Evolutionary conservation across 2,888 invertebrate species (phyloP), one percentile per base, ranked within the genome.

Genomic region (Subacronicta megacephala): DNA sequence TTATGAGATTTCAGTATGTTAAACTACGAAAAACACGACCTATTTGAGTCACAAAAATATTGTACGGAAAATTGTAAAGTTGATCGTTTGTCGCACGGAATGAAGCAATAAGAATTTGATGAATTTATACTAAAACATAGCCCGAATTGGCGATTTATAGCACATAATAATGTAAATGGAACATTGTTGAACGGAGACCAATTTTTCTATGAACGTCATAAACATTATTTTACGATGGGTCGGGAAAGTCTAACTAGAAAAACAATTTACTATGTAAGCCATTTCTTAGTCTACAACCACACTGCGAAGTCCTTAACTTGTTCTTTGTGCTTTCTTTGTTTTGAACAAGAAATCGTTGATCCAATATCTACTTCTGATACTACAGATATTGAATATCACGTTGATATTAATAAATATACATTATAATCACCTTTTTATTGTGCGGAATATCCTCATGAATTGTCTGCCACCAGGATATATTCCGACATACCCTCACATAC

Each of bases 51-150:
- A 75, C 45, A 59, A 68, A 67, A 64, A 70, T 55, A 61, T 56
- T 51, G 56, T 63, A 70, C 16, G 41, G 53, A 53, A 69, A 62
- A 69, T 55, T 72, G 43, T 52, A 66, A 59, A 66, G 45, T 46
- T 64, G 77, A 71, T 77, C 51, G 68, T 78, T 78, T 60, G 53
- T 64, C 63, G 67, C 77, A 73, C 62, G 75, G 61, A 77, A 71
- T 68, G 66, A 63, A 77, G 79, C 70, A 57, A 77, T 77, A 76
- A 77, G 66, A 66, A 77, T 79, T 79, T 75, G 70, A 75, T 62
- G 70, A 75, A 75, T 66, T 72, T 77, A 72, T 70, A 62, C 53
- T 65, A 51, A 68, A 69, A 50, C 59, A 57, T 69, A 70, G 70
- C 61, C 66, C 65, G 62, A 78, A 69, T 73, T 71, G 65, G 70